Evolutionary conservation across 2,797 vertebrate species (phyloP).

Genomic region (Synanceia verrucosa): DNA sequence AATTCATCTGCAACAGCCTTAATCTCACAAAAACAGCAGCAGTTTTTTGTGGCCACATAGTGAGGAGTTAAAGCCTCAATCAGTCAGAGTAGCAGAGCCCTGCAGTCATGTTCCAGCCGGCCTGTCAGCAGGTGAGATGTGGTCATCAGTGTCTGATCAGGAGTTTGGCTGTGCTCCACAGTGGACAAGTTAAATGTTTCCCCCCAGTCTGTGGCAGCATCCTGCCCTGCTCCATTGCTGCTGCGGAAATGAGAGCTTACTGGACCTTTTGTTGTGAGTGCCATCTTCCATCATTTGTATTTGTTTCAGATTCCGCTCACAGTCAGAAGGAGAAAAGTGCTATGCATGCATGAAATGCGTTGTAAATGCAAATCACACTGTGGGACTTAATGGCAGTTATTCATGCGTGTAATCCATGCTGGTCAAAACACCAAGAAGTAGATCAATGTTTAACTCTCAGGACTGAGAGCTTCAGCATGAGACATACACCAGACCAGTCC

Average conservation of each 20-base stretch:
- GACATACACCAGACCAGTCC: neutral
- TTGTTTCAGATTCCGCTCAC: neutral
- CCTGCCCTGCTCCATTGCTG: neutral
- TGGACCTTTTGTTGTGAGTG: slow-evolving; percentile 8
- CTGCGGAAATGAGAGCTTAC: slow-evolving; percentile 28
- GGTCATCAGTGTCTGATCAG: slow-evolving; percentile 13
- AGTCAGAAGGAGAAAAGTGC: slow-evolving; percentile 36
- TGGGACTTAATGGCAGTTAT: slow-evolving; percentile 20
- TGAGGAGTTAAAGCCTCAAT: slow-evolving; percentile 30
- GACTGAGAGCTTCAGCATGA: neutral
- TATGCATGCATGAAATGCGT: slow-evolving; percentile 48
- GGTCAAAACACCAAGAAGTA: slow-evolving; percentile 12
- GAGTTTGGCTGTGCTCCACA: neutral
- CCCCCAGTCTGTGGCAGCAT: neutral
- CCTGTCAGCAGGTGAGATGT: slow-evolving; percentile 2
- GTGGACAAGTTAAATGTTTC: neutral
- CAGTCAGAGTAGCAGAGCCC: slow-evolving; percentile 20
- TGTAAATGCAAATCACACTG: slow-evolving; percentile 44
- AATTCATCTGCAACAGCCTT: slow-evolving; percentile 30
- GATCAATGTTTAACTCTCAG: slow-evolving; percentile 41
- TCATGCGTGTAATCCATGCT: slow-evolving; percentile 27
- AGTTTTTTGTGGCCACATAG: slow-evolving; percentile 13
- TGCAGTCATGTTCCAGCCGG: slow-evolving; percentile 10
- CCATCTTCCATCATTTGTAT: slow-evolving; percentile 35
- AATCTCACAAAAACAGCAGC: slow-evolving; percentile 14